These are phyloP conservation scores for Pseudomyrmex concolor DNA, from an alignment of 1,140 invertebrate species.

Conservation along the genomic window DNA sequence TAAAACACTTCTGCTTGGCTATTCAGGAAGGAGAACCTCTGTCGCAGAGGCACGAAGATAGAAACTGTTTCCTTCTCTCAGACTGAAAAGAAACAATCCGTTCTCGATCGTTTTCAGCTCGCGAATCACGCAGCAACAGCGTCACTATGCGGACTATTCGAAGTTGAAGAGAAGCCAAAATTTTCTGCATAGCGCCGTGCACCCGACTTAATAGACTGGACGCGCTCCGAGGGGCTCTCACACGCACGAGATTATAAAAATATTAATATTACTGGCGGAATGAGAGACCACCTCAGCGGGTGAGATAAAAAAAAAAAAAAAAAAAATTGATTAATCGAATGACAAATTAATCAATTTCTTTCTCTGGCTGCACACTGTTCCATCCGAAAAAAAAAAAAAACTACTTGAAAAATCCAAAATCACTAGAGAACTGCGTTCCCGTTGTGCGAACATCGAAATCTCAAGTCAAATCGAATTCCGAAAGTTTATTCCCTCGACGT, in stretches of 20 bases:
- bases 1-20: not conserved
- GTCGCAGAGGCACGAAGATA: not conserved
- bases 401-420: conserved; percentile 16
- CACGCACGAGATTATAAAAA: conserved; percentile 53
- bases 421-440: no score
- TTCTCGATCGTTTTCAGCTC: conserved; percentile 4
- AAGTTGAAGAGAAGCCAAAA: conserved; percentile 80
- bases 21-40: not conserved
- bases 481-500: conserved; percentile 27
- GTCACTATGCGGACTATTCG: conserved; percentile 63
- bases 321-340: conserved; percentile 70
- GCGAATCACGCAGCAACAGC: conserved; percentile 27
- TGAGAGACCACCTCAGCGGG: conserved; percentile 83
- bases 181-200: conserved; percentile 80
- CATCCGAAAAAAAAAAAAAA: conserved; percentile 56
- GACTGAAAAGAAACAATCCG: conserved; percentile 6
- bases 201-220: conserved; percentile 81
- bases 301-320: conserved; percentile 77
- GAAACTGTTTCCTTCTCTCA: not conserved
- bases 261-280: conserved; percentile 59
- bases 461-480: no score
- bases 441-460: no score
- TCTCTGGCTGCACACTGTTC: conserved; percentile 80
- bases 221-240: conserved; percentile 83
- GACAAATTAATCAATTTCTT: conserved; percentile 78